Evolutionary conservation across 2,113 vertebrate species (phyloP), one percentile per base, ranked within the genome.

Genomic region (Nothoprocta pentlandii): DNA sequence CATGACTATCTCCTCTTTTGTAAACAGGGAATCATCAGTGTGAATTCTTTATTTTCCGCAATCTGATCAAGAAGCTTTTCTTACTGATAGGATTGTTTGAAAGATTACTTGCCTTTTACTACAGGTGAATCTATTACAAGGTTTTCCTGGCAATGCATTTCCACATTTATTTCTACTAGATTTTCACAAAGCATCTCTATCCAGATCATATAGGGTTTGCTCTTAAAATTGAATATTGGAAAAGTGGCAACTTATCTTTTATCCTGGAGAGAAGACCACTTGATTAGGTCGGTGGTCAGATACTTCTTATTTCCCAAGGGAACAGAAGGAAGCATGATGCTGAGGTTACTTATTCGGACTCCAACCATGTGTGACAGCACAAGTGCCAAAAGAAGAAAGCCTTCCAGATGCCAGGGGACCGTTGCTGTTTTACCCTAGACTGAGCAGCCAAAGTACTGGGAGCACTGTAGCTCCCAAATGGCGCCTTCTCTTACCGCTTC

Each of bases 401-500:
- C 22, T 36, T 68, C 39, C 12, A 63, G 7, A 4, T 15, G 17
- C 28, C 73, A 2, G 21, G 8, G 63, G n/a, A 59, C 26, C 3
- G 5, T 70, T n/a, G 12, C 14, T 42, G 66, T 81, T 82, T 87
- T 11, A 58, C 2, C 5, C 5, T 80, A 25, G 19, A 68, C 23
- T 85, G 73, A 26, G 12, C 9, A 81, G 9, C 28, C 54, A 56
- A 56, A 56, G 16, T 21, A 32, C 54, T 17, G 54, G 54, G 28
- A 32, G 54, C 3, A 42, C 8, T 19, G 59, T 47, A 15, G 10
- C 62, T 90, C 28, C 34, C 15, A 85, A 77, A 36, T 36, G 23
- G 1, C 9, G 1, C 6, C 49, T 12, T 47, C 1, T 2, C 23
- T 47, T 85, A 34, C 46, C 62, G 9, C 15, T 41, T 16, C 4